Percentiles rank a stretch among this genome's conserved stretches.
phyloP scores from a whole-genome alignment of 2,888 invertebrate species.

The Encarsia formosa region DNA sequence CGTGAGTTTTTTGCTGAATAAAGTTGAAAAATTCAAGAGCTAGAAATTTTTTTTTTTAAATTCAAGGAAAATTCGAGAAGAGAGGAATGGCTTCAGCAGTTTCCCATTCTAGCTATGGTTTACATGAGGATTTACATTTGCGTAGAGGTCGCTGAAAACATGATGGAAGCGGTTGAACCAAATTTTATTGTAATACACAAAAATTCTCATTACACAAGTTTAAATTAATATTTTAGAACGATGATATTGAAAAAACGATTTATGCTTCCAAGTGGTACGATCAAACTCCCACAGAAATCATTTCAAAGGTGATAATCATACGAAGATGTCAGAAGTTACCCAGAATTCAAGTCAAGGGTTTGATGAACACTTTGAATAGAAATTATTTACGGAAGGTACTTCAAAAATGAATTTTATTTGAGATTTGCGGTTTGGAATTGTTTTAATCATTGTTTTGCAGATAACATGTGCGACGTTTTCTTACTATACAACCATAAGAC shows the following conservation, averaged over 20 bases:
- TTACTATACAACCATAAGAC: constrained; percentile 10
- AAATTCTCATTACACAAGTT: neutral
- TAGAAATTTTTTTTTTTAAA: too few relatives aligned
- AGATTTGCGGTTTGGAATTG: too few relatives aligned
- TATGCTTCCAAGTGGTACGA: constrained; percentile 6
- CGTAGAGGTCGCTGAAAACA: constrained; percentile 9
- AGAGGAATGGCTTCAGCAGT: neutral
- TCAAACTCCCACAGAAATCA: neutral
- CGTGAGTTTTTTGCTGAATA: neutral
- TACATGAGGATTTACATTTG: constrained; percentile 6
- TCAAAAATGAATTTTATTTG: too few relatives aligned
- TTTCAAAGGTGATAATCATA: constrained; percentile 1
- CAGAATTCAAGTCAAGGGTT: constrained; percentile 9
- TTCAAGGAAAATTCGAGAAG: neutral
- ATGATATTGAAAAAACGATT: neutral
- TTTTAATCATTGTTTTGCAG: constrained; percentile 10
- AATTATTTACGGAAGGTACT: constrained; percentile 4
- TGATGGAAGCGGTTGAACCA: constrained; percentile 5
- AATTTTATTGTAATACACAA: neutral
- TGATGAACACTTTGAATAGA: constrained; percentile 9
- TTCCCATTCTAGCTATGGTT: neutral
- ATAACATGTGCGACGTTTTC: constrained; percentile 3
- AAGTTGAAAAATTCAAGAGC: too few relatives aligned
- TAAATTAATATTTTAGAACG: neutral
- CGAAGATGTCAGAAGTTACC: constrained; percentile 7